phyloP scores from a whole-genome alignment of 2,888 invertebrate species.

The Melinopterus prodromus region DNA sequence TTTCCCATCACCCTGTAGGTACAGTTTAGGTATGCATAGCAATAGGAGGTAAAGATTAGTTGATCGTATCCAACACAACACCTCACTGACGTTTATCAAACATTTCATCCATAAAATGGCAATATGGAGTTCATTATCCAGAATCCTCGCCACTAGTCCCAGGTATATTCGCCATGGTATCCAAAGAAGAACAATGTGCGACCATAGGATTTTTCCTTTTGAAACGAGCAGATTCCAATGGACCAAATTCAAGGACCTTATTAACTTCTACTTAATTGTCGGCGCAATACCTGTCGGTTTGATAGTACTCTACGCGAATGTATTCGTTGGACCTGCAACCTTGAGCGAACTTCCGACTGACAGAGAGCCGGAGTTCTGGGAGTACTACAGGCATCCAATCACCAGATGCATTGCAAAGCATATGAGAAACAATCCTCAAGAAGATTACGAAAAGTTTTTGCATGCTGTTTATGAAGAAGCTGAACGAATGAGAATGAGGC shows the following conservation, averaged over 20 bases:
- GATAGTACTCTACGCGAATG: slow-evolving; percentile 71
- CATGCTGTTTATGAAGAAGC: slow-evolving; percentile 74
- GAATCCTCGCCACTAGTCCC: background rate
- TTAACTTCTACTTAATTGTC: slow-evolving; percentile 80
- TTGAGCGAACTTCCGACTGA: slow-evolving; percentile 82
- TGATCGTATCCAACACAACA: background rate
- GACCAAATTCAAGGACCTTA: slow-evolving; percentile 84
- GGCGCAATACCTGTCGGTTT: slow-evolving; percentile 76
- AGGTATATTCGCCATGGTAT: background rate
- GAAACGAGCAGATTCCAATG: slow-evolving; percentile 78
- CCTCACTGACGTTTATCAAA: background rate
- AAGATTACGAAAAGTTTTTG: slow-evolving; percentile 85
- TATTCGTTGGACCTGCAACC: slow-evolving; percentile 86
- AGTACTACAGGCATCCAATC: slow-evolving; percentile 84
- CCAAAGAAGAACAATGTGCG: slow-evolving; percentile 64
- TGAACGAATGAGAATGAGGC: slow-evolving; percentile 69
- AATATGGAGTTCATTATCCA: background rate
- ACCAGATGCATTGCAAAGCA: slow-evolving; percentile 74
- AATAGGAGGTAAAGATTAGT: too few species aligned
- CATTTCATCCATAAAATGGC: background rate
- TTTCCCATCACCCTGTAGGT: too few species aligned
- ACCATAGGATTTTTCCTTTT: slow-evolving; percentile 70
- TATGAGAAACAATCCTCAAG: slow-evolving; percentile 73
- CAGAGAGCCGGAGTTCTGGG: slow-evolving; percentile 88
- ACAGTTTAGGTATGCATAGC: too few species aligned